Evolutionary conservation across 2,797 vertebrate species (phyloP), one percentile per base, ranked within the genome.

Genomic region (Sparidentex hasta): DNA sequence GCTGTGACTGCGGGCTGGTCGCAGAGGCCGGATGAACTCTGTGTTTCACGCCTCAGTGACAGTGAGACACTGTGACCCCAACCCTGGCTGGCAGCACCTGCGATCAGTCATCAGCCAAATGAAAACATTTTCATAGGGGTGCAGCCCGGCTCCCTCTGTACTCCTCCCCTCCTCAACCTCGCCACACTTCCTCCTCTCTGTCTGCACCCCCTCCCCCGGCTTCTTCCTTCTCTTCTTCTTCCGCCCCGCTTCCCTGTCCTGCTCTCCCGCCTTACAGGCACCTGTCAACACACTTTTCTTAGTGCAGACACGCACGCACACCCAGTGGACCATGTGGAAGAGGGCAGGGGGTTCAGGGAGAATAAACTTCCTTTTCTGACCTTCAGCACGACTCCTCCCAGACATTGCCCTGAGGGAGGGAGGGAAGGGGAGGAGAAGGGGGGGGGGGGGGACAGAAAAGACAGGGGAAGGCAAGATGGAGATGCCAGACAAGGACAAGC

Each of bases 71-170:
- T 71, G 69, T 88, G 90, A 94, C 91, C 92, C 88, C 66, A 76
- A 93, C 92, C 88, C 87, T 50, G 65, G 83, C 93, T 81, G 83
- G 88, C 90, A 94, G 86, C 93, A 94, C 90, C 93, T 93, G 92
- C 93, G 91, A 91, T 93, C 87, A 93, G 86, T 94, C 90, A 90
- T 94, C 88, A 92, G 86, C 83, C 77, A 86, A 89, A 94, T 92
- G 83, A 95, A 94, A 96, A 95, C 89, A 94, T 95, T 96, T 96
- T 95, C 93, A 95, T 93, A 94, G 89, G 47, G 87, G 90, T 74
- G 63, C 4, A 75, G 81, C 66, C 23, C 11, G 46, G 65, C 38
- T 65, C 70, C 67, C 54, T 66, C 46, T 56, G 58, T 44, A 59
- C 27, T 8, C 46, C 59, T 51, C 69, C 81, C 84, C 73, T 81